These are phyloP conservation scores for Amphiprion percula DNA, from an alignment of 2,113 vertebrate species.

Conservation along the genomic window DNA sequence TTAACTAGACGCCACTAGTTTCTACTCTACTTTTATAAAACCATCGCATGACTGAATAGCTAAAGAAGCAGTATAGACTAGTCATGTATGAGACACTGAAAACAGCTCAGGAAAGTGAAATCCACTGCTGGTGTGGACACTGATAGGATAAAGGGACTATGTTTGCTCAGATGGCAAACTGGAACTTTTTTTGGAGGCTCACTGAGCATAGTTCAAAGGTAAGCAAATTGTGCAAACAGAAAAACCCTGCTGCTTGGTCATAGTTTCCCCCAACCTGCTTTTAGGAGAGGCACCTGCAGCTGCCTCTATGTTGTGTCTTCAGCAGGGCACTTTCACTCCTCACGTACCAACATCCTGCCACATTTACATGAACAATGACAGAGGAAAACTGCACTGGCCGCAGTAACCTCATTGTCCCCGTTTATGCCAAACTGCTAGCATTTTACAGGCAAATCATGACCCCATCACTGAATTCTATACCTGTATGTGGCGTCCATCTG, in stretches of 20 bases:
- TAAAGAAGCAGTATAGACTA: not conserved
- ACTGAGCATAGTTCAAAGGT: constrained; percentile 58
- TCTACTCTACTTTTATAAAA: too few relatives aligned
- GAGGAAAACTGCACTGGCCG: constrained; percentile 29
- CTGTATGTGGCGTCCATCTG: constrained; percentile 94
- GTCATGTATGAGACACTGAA: not conserved
- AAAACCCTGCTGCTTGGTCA: constrained; percentile 35
- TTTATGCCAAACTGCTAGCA: constrained; percentile 9
- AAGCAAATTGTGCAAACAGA: constrained; percentile 70
- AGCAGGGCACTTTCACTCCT: constrained; percentile 36
- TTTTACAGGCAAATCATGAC: constrained; percentile 28
- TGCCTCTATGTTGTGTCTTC: constrained; percentile 1
- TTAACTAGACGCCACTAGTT: too few relatives aligned
- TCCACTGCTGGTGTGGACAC: constrained; percentile 1
- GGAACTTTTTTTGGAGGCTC: constrained; percentile 40
- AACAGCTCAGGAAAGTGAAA: not conserved
- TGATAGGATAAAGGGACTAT: constrained; percentile 11
- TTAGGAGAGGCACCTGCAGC: constrained; percentile 43
- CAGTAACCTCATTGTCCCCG: constrained; percentile 4
- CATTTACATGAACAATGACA: constrained; percentile 66
- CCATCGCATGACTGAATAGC: not conserved
- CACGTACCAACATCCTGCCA: constrained; percentile 64
- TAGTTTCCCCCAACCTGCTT: constrained; percentile 27
- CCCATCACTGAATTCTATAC: constrained; percentile 72
- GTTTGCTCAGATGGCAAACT: constrained; percentile 63